Evolutionary conservation across 2,888 invertebrate genomes (phyloP), one percentile per base, ranked within the genome.

Genomic region (Macrosoma leucophasiata): DNA sequence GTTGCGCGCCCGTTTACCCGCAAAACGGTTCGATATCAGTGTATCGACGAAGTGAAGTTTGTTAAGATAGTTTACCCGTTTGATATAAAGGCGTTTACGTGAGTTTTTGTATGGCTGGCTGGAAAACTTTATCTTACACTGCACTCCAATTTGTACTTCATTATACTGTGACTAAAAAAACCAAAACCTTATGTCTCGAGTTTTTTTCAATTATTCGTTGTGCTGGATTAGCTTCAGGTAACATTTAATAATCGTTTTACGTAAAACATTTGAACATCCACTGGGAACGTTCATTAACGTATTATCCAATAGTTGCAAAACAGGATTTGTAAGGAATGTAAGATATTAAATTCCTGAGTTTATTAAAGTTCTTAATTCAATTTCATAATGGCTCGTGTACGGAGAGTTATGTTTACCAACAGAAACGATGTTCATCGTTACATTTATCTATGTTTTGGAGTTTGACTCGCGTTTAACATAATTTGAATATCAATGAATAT

Each of bases 41-140:
- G 52, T 48, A 55, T 23, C 38, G 38, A 39, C 43, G 34, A 45
- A 64, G 75, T 73, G 71, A 74, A 74, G 70, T 74, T 72, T 64
- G 33, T 45, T 47, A 29, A 47, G 43, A 37, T 31, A 33, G 37
- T 41, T 36, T 36, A 20, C 27, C 27, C 14, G 32, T 21, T 36
- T 32, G 21, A 25, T 12, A 23, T 32, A 20, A 25, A 7, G n/a
- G 36, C 36, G 30, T 38, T 41, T 36, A 26, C 23, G 44, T 44
- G 42, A 38, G 45, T 43, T 33, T 20, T 34, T 13, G 40, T 44
- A 46, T 44, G 41, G 26, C 48, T 48, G 49, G 43, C n/a, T n/a
- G n/a, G n/a, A n/a, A n/a, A n/a, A n/a, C n/a, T n/a, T n/a, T n/a
- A n/a, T n/a, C n/a, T n/a, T n/a, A n/a, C n/a, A n/a, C n/a, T n/a